phyloP scores from a whole-genome alignment of 2,888 invertebrate species.

The Agrotis exclamationis region DNA sequence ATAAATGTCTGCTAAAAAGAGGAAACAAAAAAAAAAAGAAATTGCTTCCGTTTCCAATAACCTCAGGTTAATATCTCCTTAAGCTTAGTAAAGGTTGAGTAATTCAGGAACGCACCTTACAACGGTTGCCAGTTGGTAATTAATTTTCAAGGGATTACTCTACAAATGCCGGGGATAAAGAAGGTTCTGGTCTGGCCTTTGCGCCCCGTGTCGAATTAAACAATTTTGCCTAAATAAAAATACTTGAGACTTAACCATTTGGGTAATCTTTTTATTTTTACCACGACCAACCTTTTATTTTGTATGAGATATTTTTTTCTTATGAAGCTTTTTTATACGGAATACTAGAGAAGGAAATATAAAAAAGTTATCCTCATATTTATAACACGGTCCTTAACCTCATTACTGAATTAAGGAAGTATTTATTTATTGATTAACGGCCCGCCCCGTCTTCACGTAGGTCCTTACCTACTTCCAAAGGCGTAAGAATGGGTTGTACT shows the following conservation, averaged over 20 bases:
- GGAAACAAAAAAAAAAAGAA: constrained; percentile 23
- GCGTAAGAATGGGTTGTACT: too few relatives aligned
- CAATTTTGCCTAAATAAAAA: constrained; percentile 77
- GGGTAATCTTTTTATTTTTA: constrained; percentile 44
- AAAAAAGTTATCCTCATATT: neutral
- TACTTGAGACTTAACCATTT: constrained; percentile 51
- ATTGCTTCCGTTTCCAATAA: constrained; percentile 52
- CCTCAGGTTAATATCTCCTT: constrained; percentile 72
- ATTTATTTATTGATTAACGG: too few relatives aligned
- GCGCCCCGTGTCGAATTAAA: constrained; percentile 79
- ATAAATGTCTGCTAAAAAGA: neutral
- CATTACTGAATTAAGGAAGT: too few relatives aligned
- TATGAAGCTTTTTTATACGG: too few relatives aligned
- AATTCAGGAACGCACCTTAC: constrained; percentile 70
- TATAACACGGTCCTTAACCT: neutral
- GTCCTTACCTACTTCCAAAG: too few relatives aligned
- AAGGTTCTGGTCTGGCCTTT: constrained; percentile 77
- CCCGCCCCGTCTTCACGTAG: too few relatives aligned
- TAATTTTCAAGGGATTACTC: constrained; percentile 89
- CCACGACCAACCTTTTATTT: constrained; percentile 3
- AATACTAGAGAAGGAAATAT: neutral
- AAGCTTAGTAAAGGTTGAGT: constrained; percentile 78
- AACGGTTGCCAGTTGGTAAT: constrained; percentile 80
- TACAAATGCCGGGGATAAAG: constrained; percentile 85
- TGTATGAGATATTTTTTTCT: neutral